These are phyloP conservation scores for Pholis gunnellus DNA, from an alignment of 2,113 vertebrate species.

Conservation along the genomic window DNA sequence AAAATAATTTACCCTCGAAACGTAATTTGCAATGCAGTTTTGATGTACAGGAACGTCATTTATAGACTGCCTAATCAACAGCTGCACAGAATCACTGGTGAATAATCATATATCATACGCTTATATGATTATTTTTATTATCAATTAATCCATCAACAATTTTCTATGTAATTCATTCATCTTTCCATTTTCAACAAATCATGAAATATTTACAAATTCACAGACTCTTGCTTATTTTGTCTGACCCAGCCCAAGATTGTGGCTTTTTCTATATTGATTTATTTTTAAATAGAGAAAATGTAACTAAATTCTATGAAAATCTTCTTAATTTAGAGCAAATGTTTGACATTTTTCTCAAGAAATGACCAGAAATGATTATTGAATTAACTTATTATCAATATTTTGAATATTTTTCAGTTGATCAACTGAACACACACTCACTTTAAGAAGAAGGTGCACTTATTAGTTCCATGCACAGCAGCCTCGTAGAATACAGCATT, in stretches of 20 bases:
- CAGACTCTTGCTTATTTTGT: neutral
- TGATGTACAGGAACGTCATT: too few species aligned
- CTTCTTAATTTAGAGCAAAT: neutral
- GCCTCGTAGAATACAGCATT: too few species aligned
- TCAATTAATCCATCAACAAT: neutral
- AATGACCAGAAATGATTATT: neutral
- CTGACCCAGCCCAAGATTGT: too few species aligned
- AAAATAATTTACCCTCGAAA: too few species aligned
- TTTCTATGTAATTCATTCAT: neutral
- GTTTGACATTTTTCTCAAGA: neutral
- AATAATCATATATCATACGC: neutral
- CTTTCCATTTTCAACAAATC: neutral
- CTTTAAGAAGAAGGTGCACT: neutral
- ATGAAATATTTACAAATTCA: neutral
- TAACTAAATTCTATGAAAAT: neutral
- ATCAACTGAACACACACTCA: neutral
- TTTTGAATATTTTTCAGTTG: neutral
- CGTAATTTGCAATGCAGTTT: too few species aligned
- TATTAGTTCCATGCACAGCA: neutral
- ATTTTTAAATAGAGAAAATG: neutral
- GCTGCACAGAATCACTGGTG: neutral
- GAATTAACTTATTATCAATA: neutral
- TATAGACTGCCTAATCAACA: neutral
- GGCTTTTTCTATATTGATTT: too few species aligned
- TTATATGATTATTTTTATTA: neutral